phyloP scores from a whole-genome alignment of 2,113 vertebrate species.

The Lucifuga dentata region DNA sequence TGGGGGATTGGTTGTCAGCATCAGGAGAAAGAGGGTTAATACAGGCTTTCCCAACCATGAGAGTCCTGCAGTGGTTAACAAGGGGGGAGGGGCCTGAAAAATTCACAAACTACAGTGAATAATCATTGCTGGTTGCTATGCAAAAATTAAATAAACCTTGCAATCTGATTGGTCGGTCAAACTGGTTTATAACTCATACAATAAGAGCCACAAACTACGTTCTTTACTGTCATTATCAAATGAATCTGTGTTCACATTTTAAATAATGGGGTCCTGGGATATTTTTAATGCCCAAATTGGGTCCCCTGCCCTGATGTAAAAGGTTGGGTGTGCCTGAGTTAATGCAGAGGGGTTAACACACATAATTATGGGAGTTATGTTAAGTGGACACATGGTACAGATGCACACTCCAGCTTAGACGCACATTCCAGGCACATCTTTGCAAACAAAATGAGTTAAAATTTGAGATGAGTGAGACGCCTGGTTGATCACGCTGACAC shows the following conservation, averaged over 20 bases:
- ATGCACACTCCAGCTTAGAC: conserved; percentile 35
- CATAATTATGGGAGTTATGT: conserved; percentile 32
- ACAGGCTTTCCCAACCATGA: neutral
- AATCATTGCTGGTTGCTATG: neutral
- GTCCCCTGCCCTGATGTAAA: conserved; percentile 5
- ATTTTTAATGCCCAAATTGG: neutral
- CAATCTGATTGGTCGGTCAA: too few relatives aligned
- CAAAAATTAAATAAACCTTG: neutral
- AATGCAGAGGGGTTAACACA: conserved; percentile 38
- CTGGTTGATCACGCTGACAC: conserved; percentile 11
- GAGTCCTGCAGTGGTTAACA: neutral
- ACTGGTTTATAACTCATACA: too few relatives aligned
- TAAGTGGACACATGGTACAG: conserved; percentile 36
- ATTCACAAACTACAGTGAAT: too few relatives aligned
- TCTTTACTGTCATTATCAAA: too few relatives aligned
- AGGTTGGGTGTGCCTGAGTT: conserved; percentile 28
- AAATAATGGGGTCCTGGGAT: neutral
- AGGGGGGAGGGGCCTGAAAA: neutral
- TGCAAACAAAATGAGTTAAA: conserved; percentile 41
- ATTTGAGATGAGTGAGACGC: conserved; percentile 24
- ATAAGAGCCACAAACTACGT: too few relatives aligned
- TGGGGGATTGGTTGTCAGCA: conserved; percentile 34
- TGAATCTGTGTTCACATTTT: neutral
- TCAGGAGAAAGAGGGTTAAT: conserved; percentile 62
- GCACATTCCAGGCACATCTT: conserved; percentile 36